Conservation (phyloP, 2,888 invertebrate genomes). For the Phytoseiulus persimilis region DNA sequence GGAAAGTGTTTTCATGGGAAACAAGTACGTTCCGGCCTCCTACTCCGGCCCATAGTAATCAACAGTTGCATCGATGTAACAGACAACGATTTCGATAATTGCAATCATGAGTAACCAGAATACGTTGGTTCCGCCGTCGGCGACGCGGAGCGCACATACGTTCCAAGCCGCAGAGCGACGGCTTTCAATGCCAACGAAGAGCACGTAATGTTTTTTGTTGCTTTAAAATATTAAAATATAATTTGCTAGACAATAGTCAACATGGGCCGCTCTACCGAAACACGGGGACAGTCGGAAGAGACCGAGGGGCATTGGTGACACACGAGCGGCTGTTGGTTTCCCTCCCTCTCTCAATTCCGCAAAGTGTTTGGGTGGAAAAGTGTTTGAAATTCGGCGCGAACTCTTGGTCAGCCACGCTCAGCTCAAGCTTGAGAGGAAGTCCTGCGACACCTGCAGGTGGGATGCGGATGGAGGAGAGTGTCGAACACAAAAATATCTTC, state of each 20-base stretch:
- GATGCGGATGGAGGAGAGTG: no score
- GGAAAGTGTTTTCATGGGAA: conserved; percentile 5
- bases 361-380: not conserved
- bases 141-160: not conserved
- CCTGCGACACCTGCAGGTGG: no score
- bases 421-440: no score
- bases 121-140: not conserved
- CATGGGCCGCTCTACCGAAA: conserved; percentile 26
- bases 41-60: not conserved
- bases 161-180: not conserved
- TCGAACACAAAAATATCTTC: no score
- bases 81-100: conserved; percentile 5
- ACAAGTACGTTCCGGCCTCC: conserved; percentile 5
- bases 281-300: conserved; percentile 7
- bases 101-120: conserved; percentile 5
- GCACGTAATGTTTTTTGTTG: conserved; percentile 32
- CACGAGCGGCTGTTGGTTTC: not conserved
- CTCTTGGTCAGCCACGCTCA: no score
- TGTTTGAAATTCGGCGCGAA: not conserved
- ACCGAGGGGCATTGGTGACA: not conserved
- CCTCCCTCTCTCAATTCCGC: not conserved
- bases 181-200: not conserved
- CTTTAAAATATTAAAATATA: conserved; percentile 38
- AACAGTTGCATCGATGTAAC: not conserved
- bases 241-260: conserved; percentile 38